Conservation (phyloP, 2,113 vertebrate genomes). For the Chionomys nivalis region DNA sequence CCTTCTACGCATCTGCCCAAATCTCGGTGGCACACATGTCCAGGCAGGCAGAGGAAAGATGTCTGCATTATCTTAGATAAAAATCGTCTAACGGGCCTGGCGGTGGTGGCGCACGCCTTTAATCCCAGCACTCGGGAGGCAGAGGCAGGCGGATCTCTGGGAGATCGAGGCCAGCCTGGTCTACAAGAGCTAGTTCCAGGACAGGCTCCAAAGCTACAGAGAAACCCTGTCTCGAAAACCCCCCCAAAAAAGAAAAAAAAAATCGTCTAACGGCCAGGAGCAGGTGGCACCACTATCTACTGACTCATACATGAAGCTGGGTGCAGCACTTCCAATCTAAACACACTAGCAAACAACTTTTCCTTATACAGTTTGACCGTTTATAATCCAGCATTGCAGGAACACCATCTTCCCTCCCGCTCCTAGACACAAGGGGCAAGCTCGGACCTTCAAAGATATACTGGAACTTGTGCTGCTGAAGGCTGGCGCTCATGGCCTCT, state of each 20-base stretch:
- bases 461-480: conserved; percentile 99
- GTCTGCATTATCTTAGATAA: conserved; percentile 1
- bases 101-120: too few species aligned
- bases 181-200: too few species aligned
- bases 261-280: not conserved
- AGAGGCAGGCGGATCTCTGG: too few species aligned
- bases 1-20: not conserved
- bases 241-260: too few species aligned
- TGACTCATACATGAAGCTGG: not conserved
- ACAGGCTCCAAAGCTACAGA: too few species aligned
- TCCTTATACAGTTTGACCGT: rapidly evolving
- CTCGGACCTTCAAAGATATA: conserved; percentile 98
- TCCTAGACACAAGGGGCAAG: not conserved
- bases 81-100: not conserved
- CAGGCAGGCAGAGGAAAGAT: conserved; percentile 18
- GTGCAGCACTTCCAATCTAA: not conserved
- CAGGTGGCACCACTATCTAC: not conserved
- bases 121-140: too few species aligned
- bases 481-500: conserved; percentile 95
- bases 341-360: rapidly evolving
- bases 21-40: not conserved
- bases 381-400: not conserved
- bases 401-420: not conserved
- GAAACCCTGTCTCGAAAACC: too few species aligned
- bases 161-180: too few species aligned